phyloP scores from a whole-genome alignment of 64 coral and sea anemone species.

The Montipora capricornis region DNA sequence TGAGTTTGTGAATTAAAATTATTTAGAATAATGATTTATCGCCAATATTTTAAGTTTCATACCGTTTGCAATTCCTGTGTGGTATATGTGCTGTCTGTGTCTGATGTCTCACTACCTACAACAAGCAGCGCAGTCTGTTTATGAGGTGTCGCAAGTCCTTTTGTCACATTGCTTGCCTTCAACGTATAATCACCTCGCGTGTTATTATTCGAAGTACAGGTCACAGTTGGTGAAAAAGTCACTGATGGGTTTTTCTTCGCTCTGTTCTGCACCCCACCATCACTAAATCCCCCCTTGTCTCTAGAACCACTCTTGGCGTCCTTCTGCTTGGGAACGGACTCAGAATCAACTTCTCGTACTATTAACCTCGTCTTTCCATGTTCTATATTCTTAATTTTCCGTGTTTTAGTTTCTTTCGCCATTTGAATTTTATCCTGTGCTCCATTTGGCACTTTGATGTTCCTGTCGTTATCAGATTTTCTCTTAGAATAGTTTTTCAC shows the following conservation, averaged over 20 bases:
- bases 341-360: slow-evolving; percentile 23
- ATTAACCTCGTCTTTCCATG: not conserved
- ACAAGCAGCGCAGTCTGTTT: not conserved
- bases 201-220: slow-evolving; percentile 21
- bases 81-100: slow-evolving; percentile 76
- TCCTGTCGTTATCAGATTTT: not conserved
- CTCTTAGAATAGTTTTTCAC: not conserved
- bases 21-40: not conserved
- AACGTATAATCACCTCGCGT: not conserved
- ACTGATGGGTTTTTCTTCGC: slow-evolving; percentile 74
- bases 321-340: not conserved
- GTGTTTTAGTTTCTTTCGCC: not conserved
- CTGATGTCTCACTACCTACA: slow-evolving; percentile 81
- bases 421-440: not conserved
- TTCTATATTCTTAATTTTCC: not conserved
- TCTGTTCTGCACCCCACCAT: slow-evolving; percentile 14
- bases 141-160: not conserved
- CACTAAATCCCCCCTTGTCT: slow-evolving; percentile 54
- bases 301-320: not conserved
- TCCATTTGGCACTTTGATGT: not conserved
- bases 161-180: not conserved
- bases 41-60: slow-evolving; percentile 37
- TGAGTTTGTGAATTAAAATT: not conserved
- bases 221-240: slow-evolving; percentile 83
- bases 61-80: slow-evolving; percentile 75